A percentile compares a stretch with the other conserved stretches of the same genome.
These are phyloP conservation scores for Papilio gigon DNA, from an alignment of 2,888 invertebrate genomes.

Conservation along the genomic window DNA sequence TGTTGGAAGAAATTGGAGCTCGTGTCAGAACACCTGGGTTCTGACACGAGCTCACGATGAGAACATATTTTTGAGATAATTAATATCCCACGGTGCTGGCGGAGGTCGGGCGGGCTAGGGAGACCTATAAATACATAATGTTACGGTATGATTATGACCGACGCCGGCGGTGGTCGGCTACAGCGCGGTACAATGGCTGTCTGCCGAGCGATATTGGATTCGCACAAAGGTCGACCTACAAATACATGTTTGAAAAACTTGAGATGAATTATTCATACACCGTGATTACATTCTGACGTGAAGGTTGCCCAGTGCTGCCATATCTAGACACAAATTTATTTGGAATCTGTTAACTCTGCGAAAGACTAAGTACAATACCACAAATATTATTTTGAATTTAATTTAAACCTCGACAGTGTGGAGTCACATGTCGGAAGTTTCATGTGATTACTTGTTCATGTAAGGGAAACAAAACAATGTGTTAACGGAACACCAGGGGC, in stretches of 20 bases:
- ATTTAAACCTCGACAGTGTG: neutral
- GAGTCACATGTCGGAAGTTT: no score
- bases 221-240: constrained; percentile 20
- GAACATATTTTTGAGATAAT: neutral
- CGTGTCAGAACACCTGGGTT: no score
- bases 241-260: constrained; percentile 21
- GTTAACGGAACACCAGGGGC: no score
- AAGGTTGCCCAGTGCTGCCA: neutral
- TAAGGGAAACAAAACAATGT: no score
- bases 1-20: no score
- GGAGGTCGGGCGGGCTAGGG: neutral
- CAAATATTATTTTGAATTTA: neutral
- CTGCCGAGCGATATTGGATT: neutral
- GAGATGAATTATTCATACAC: constrained; percentile 13
- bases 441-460: no score
- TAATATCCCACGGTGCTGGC: no score
- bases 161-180: neutral
- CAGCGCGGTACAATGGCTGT: neutral
- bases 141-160: neutral
- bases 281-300: constrained; percentile 12
- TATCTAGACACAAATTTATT: neutral
- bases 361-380: neutral
- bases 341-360: neutral
- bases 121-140: neutral
- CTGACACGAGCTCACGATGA: no score